Conservation (phyloP, 2,797 vertebrate species). For the Anisognathus igniventris region DNA sequence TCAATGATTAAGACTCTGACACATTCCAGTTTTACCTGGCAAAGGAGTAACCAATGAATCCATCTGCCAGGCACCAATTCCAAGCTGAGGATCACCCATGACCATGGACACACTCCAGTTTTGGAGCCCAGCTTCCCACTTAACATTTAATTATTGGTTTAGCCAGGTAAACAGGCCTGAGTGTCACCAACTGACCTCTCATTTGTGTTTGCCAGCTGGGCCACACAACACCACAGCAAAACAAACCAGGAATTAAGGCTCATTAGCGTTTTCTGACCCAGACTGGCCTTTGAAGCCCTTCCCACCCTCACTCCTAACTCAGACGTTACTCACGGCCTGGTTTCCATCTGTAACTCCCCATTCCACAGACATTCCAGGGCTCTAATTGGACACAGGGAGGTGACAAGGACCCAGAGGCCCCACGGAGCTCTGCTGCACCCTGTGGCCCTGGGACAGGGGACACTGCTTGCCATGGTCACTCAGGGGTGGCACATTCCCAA, state of each 20-base stretch:
- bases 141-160: not conserved
- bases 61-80: rapidly evolving
- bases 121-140: not conserved
- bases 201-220: not conserved
- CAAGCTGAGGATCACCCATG: not conserved
- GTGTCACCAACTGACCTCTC: not conserved
- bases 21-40: not conserved
- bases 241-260: not conserved
- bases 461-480: not conserved
- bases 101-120: too few species aligned
- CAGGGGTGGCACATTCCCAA: not conserved
- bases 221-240: not conserved
- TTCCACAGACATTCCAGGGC: not conserved
- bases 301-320: not conserved
- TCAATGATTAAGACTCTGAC: not conserved
- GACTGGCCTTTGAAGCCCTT: not conserved
- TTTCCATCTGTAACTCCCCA: not conserved
- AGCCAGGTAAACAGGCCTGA: rapidly evolving
- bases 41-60: not conserved
- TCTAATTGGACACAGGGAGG: not conserved
- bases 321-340: not conserved
- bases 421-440: not conserved
- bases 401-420: not conserved
- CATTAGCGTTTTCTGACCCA: not conserved
- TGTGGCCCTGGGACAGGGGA: not conserved